Percentiles rank a stretch among this genome's conserved stretches.
Conservation (phyloP, 2,113 vertebrate species). For the Sus scrofa region T2T-Sscrofa CM000812.6:56329001-56329500, state of each 20-base stretch:
- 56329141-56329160: conserved; percentile 23
- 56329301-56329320: neutral
- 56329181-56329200: neutral
- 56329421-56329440: conserved; percentile 32
- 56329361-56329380: conserved; percentile 17
- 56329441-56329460: neutral
- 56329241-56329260: conserved; percentile 29
- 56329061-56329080: conserved; percentile 26
- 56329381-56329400: conserved; percentile 32
- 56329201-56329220: neutral
- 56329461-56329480: neutral
- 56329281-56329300: conserved; percentile 22
- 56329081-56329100: conserved; percentile 34
- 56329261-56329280: neutral
- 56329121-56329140: conserved; percentile 7
- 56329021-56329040: conserved; percentile 1
- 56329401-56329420: conserved; percentile 43
- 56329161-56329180: conserved; percentile 14
- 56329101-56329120: conserved; percentile 14
- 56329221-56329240: conserved; percentile 10
- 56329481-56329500: conserved; percentile 30
- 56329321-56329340: neutral
- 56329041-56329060: conserved; percentile 19
- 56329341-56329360: conserved; percentile 31
- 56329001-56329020: neutral